Base-by-base conservation (phyloP, 2,888 invertebrate species). In the Meteorus cinctellus region DNA sequence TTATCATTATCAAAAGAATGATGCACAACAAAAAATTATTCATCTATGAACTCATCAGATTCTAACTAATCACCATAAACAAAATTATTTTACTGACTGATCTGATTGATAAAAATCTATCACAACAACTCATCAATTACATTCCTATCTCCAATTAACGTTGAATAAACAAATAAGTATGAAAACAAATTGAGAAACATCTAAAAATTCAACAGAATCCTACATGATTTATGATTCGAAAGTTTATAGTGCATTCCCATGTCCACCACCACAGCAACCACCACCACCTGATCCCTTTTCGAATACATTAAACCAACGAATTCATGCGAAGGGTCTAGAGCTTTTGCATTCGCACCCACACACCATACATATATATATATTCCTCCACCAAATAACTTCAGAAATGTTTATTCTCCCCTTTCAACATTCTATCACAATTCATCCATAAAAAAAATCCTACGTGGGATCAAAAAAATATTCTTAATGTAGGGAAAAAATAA, bases 221-320 rank as follows among this genome's bases (percentile, higher is more conserved):
- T 8, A 4, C 55, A 8, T 1, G 6, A 55, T 55, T 55, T 2
- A 55, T 55, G 19, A 19, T 5, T 19, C 2, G 6, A 55, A 19
- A 55, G n/a, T 55, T 55, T 24, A 55, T 55, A 55, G 55, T 55
- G 55, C 55, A 55, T 55, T 55, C 19, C 19, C 19, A 55, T 55
- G 55, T 55, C 19, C 41, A 41, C 41, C 8, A 41, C 3, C 8
- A 41, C 41, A 8, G 8, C 12, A 41, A 41, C 41, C 41, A 41
- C 41, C 41, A 41, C 41, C 55, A 55, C 24, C 55, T 55, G 19
- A 19, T 55, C 55, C 55, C 55, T 55, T 55, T 19, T 19, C 6
- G 8, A 55, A 19, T 19, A 19, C 55, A 55, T 55, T 55, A 55
- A 24, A 24, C 8, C 19, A 19, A 55, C 55, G 55, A 55, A 5